A percentile compares a stretch with the other conserved stretches of the same genome.
Evolutionary conservation across 2,113 vertebrate genomes (phyloP).

Genomic region (Lipotes vexillifer): DNA sequence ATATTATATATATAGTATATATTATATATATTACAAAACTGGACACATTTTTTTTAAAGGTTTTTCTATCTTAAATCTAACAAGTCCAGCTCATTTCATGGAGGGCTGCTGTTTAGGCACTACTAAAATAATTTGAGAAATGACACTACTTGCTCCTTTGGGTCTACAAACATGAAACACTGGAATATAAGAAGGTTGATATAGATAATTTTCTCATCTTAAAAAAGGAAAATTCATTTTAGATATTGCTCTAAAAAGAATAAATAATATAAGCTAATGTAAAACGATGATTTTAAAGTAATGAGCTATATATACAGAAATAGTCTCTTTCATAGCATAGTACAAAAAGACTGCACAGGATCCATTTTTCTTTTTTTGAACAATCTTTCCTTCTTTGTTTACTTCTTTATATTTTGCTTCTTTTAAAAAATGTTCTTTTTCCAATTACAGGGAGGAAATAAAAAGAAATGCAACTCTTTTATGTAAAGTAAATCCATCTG

Average conservation of each 20-base stretch:
- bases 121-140: constrained; percentile 43
- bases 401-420: constrained; percentile 76
- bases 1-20: no score
- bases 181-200: background rate
- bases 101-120: background rate
- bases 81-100: background rate
- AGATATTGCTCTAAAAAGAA: constrained; percentile 36
- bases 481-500: constrained; percentile 87
- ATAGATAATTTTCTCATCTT: background rate
- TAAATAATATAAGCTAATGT: background rate
- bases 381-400: constrained; percentile 75
- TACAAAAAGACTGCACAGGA: constrained; percentile 38
- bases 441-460: constrained; percentile 83
- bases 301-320: background rate
- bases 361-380: constrained; percentile 64
- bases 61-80: constrained; percentile 33
- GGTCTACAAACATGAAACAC: background rate
- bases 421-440: constrained; percentile 66
- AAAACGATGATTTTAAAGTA: constrained; percentile 43
- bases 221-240: constrained; percentile 45
- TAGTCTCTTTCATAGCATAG: constrained; percentile 3
- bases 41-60: background rate
- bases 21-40: no score
- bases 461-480: constrained; percentile 85
- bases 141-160: constrained; percentile 33